Conservation (phyloP, 1,140 invertebrate genomes). For the Chironomus striatipennis region DNA sequence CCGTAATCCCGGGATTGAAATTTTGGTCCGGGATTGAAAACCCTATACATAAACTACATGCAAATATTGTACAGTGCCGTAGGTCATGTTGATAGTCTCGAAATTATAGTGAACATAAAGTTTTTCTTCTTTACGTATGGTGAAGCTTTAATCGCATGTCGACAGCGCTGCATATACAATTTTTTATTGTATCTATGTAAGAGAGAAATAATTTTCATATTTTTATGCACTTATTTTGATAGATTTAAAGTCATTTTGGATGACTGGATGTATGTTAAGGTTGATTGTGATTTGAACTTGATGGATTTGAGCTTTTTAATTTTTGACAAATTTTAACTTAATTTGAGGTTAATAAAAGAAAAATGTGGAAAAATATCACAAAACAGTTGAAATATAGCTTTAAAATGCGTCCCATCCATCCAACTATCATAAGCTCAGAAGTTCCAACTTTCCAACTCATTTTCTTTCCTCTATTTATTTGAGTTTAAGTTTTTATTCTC, state of each 20-base stretch:
- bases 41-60: constrained; percentile 1
- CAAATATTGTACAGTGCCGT: constrained; percentile 1
- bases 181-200: not conserved
- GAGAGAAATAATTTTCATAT: constrained; percentile 10
- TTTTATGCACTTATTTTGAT: not conserved
- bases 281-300: too few relatives aligned
- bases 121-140: not conserved
- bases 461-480: constrained; percentile 3
- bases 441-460: not conserved
- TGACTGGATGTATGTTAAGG: too few relatives aligned
- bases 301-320: too few relatives aligned
- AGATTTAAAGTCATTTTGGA: too few relatives aligned
- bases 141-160: not conserved
- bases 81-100: not conserved
- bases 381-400: too few relatives aligned
- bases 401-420: not conserved
- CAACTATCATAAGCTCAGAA: not conserved
- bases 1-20: too few relatives aligned
- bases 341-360: not conserved
- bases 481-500: not conserved
- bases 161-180: not conserved
- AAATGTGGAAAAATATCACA: too few relatives aligned
- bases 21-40: too few relatives aligned
- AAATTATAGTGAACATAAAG: not conserved
- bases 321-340: too few relatives aligned